Evolutionary conservation across 2,113 vertebrate genomes (phyloP).

Genomic region (Porphyrio hochstetteri): DNA sequence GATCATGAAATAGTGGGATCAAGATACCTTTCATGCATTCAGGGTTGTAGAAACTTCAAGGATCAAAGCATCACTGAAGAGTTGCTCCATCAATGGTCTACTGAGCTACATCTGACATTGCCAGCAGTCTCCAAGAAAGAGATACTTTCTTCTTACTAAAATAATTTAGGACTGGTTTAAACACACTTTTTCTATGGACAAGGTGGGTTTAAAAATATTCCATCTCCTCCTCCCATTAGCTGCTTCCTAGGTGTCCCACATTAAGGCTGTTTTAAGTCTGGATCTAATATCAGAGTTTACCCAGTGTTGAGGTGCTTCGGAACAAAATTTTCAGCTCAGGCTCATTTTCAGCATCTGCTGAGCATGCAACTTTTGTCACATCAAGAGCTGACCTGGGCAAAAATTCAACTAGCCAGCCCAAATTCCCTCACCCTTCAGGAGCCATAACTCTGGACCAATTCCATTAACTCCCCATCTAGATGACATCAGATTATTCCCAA

Average conservation of each 20-base stretch:
- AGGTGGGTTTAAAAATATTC: rapidly evolving
- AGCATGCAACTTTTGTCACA: not conserved
- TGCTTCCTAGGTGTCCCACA: rapidly evolving
- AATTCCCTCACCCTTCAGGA: not conserved
- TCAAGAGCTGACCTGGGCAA: not conserved
- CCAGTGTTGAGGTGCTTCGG: not conserved
- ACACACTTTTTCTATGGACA: rapidly evolving
- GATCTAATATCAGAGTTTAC: not conserved
- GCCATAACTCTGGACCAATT: not conserved
- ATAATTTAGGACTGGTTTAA: not conserved
- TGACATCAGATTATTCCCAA: not conserved
- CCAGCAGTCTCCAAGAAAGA: not conserved
- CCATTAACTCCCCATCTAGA: not conserved
- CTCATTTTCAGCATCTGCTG: not conserved
- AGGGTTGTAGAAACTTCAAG: not conserved
- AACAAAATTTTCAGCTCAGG: not conserved
- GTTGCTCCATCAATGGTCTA: not conserved
- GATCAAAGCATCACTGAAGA: not conserved
- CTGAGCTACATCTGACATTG: not conserved
- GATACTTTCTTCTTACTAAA: not conserved
- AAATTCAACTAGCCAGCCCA: not conserved
- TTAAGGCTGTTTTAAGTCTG: not conserved
- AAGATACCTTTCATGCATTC: not conserved
- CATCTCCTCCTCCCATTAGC: not conserved
- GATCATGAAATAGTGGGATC: not conserved